phyloP scores from a whole-genome alignment of 2,113 vertebrate species.

The Mus pahari region DNA sequence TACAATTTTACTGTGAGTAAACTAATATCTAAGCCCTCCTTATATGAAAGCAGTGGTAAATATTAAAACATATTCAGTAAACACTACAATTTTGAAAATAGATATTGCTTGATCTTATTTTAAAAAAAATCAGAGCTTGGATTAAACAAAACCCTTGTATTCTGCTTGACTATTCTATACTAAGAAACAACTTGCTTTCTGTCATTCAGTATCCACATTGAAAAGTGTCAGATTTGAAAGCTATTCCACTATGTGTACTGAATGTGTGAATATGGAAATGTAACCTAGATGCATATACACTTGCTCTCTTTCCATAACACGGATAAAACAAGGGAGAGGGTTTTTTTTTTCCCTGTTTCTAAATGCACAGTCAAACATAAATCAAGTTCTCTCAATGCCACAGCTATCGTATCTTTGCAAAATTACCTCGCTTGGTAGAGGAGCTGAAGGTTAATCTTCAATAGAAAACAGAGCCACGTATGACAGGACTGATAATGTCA shows the following conservation, averaged over 20 bases:
- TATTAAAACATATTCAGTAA: slow-evolving; percentile 20
- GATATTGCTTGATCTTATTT: slow-evolving; percentile 43
- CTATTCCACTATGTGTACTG: neutral
- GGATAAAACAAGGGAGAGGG: neutral
- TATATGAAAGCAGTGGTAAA: slow-evolving; percentile 63
- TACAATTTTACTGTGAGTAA: slow-evolving; percentile 76
- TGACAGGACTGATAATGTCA: neutral
- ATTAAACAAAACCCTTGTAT: neutral
- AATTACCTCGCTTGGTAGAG: neutral
- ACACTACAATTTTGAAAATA: slow-evolving; percentile 39
- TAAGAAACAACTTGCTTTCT: slow-evolving; percentile 28
- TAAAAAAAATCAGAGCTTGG: slow-evolving; percentile 71
- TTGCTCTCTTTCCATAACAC: neutral
- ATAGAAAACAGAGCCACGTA: neutral
- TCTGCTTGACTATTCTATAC: neutral
- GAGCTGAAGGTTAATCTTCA: neutral
- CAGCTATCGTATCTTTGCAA: neutral
- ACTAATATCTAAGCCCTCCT: slow-evolving; percentile 65
- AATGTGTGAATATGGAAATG: slow-evolving; percentile 47
- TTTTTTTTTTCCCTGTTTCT: neutral
- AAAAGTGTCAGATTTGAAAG: slow-evolving; percentile 8
- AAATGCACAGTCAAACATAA: neutral
- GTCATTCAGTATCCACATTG: slow-evolving; percentile 33
- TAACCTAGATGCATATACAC: neutral
- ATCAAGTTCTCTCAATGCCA: neutral